phyloP scores from a whole-genome alignment of 2,888 invertebrate species.

The Ochlodes sylvanus region DNA sequence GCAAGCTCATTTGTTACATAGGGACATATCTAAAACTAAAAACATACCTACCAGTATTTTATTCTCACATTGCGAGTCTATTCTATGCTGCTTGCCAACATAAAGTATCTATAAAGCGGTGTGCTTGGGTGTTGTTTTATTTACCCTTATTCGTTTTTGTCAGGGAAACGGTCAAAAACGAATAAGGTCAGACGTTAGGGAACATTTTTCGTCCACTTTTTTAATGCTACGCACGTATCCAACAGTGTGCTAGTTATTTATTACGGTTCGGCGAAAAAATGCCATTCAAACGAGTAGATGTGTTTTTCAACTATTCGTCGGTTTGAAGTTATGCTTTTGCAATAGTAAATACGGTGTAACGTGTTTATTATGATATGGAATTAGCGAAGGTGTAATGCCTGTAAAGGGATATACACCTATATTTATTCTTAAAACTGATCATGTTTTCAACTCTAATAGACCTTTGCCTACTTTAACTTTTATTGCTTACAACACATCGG shows the following conservation, averaged over 20 bases:
- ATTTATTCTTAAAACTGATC: no score
- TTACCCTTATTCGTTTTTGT: slow-evolving; percentile 34
- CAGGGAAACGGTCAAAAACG: slow-evolving; percentile 15
- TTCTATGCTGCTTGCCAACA: neutral
- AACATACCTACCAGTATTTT: neutral
- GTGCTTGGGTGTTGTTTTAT: slow-evolving; percentile 21
- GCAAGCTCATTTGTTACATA: no score
- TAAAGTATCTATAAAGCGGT: slow-evolving; percentile 20
- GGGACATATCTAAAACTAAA: no score
- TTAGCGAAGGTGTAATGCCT: no score
- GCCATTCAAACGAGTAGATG: slow-evolving; percentile 22
- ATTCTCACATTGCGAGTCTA: neutral
- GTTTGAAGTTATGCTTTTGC: neutral
- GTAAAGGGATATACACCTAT: no score
- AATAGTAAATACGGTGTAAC: neutral
- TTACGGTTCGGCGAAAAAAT: slow-evolving; percentile 34
- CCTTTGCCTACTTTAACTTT: no score
- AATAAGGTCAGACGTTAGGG: slow-evolving; percentile 20
- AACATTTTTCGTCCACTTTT: slow-evolving; percentile 33
- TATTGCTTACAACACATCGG: no score
- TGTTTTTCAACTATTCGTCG: slow-evolving; percentile 23
- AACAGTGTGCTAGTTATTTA: slow-evolving; percentile 35
- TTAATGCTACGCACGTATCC: slow-evolving; percentile 35
- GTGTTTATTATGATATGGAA: neutral
- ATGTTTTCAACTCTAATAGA: no score